Base-by-base conservation (phyloP, 2,113 vertebrate species). In the Bujurquina vittata region DNA sequence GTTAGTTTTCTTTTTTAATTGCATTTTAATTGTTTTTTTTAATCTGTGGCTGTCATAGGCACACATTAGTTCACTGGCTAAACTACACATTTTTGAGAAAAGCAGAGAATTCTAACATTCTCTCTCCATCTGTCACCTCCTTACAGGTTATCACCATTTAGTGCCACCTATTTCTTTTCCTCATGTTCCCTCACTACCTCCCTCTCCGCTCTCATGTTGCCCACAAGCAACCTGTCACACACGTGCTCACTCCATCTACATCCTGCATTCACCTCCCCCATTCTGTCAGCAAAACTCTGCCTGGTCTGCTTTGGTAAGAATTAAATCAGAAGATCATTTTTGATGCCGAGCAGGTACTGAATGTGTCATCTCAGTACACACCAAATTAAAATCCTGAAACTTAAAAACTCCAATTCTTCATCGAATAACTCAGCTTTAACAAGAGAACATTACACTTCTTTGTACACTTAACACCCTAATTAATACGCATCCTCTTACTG, bases 281-380 rank as follows among this genome's bases (percentile, higher is more conserved):
- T 17, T 76, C 78, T 65, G 54, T 84, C 84, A 84, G 81, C 29
- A 35, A 77, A 62, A 22, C 72, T 40, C 46, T n/a, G 49, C 79
- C 52, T 12, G 23, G 65, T 46, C 65, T 62, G 14, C 26, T 61
- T 77, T 17, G 10, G 3, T 0, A 35, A 31, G 20, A 26, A 33
- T 11, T 20, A 15, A 46, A 63, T 67, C 33, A 75, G 58, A 54
- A 4, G 11, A 15, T 54, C 20, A 31, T 23, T 29, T 62, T 11
- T 52, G 43, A 52, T 20, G 65, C 65, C 18, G 40, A 69, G 5
- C 29, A 11, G 5, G 43, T 52, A 72, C 43, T 52, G 49, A 77
- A 37, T 7, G 10, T 33, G 1, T 35, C 0, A 20, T 5, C 22
- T 18, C 33, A 6, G 7, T 23, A 56, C 56, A 58, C 35, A 69